A percentile compares a stretch with the other conserved stretches of the same genome.
These are phyloP conservation scores for Rhadina sibilatrix DNA, from an alignment of 2,113 vertebrate genomes.

Conservation along the genomic window DNA sequence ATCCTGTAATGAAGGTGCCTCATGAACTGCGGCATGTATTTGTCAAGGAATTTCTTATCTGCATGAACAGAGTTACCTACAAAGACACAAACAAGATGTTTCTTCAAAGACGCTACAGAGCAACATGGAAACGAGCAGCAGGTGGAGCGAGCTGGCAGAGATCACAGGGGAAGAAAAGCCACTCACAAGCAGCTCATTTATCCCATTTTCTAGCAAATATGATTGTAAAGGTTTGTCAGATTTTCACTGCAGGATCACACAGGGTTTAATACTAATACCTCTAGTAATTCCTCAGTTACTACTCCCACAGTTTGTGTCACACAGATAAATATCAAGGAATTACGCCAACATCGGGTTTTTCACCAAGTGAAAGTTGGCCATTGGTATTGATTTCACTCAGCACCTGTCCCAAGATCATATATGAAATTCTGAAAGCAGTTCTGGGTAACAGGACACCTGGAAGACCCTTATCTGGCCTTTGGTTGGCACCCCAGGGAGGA, in stretches of 20 bases:
- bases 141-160: background rate
- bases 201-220: background rate
- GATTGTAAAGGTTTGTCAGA: background rate
- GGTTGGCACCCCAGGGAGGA: background rate
- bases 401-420: accelerated
- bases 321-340: background rate
- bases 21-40: conserved; percentile 98
- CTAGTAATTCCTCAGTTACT: background rate
- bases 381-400: background rate
- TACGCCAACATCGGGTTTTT: accelerated
- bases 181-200: background rate
- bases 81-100: conserved; percentile 55
- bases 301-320: background rate
- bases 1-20: conserved; percentile 87
- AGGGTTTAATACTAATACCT: background rate
- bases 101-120: background rate
- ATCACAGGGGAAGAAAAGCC: background rate
- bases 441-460: background rate
- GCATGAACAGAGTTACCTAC: conserved; percentile 87
- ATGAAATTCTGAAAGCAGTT: background rate
- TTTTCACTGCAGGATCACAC: background rate
- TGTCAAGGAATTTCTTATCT: conserved; percentile 92
- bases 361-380: accelerated
- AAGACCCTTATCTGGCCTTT: accelerated
- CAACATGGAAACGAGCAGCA: background rate